Conservation (phyloP, 2,888 invertebrate species). For the Lydus trimaculatus region DNA sequence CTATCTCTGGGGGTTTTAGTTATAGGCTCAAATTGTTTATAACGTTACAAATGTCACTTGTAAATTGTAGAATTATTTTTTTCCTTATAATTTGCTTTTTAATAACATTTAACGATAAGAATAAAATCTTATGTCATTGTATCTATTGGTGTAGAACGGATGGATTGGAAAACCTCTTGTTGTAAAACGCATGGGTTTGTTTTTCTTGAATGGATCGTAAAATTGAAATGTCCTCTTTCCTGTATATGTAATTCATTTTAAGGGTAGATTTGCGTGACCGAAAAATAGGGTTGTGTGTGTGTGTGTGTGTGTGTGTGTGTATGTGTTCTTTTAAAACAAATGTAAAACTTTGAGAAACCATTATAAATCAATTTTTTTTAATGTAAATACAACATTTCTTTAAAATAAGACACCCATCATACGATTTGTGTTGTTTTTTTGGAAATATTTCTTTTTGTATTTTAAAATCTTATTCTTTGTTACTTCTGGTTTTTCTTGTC, state of each 20-base stretch:
- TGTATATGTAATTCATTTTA: constrained; percentile 26
- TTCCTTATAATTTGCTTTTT: too few species aligned
- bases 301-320: too few species aligned
- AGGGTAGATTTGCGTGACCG: constrained; percentile 34
- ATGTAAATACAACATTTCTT: background rate
- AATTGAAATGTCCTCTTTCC: constrained; percentile 24
- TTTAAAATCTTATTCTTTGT: background rate
- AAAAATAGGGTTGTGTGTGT: too few species aligned
- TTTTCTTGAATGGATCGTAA: constrained; percentile 16
- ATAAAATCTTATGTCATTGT: too few species aligned
- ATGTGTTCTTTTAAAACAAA: constrained; percentile 26
- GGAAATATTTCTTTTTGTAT: background rate
- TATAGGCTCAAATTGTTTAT: constrained; percentile 24
- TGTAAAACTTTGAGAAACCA: constrained; percentile 32
- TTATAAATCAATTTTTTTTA: constrained; percentile 31
- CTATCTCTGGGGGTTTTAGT: constrained; percentile 13
- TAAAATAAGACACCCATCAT: background rate
- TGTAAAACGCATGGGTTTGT: background rate
- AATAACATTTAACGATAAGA: too few species aligned
- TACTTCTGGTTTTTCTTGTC: background rate
- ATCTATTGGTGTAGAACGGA: background rate
- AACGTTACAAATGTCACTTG: background rate
- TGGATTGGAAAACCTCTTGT: background rate
- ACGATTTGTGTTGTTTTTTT: too few species aligned
- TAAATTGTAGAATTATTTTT: background rate